Evolutionary conservation across 2,888 invertebrate species (phyloP).

Genomic region (Malachius bipustulatus): DNA sequence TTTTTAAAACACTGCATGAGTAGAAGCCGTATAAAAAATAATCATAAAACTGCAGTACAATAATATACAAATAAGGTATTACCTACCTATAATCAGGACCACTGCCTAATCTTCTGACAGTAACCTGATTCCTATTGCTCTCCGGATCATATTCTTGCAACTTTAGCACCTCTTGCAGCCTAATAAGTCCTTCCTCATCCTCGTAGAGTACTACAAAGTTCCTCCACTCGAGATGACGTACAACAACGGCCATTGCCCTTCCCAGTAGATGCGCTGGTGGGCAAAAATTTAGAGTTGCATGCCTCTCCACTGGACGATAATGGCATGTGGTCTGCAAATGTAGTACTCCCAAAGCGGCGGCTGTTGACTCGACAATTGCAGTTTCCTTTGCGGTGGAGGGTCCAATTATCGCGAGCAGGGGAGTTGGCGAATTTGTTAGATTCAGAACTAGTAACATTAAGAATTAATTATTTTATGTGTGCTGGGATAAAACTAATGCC

Average conservation of each 20-base stretch:
- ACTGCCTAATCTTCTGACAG: conserved; percentile 48
- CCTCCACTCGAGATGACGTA: conserved; percentile 61
- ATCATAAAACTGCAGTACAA: too few species aligned
- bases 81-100: conserved; percentile 23
- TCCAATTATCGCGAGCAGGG: conserved; percentile 73
- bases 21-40: too few species aligned
- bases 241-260: conserved; percentile 52
- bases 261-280: conserved; percentile 57
- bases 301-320: conserved; percentile 15
- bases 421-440: conserved; percentile 40
- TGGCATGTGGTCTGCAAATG: conserved; percentile 64
- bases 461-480: too few species aligned
- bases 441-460: too few species aligned
- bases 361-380: conserved; percentile 70
- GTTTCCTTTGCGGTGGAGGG: conserved; percentile 55
- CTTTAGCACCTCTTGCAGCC: conserved; percentile 70
- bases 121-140: conserved; percentile 47
- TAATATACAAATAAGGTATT: too few species aligned
- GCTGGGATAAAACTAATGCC: too few species aligned
- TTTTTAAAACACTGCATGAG: too few species aligned
- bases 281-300: conserved; percentile 48
- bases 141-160: conserved; percentile 41
- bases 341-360: conserved; percentile 74
- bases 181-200: conserved; percentile 57
- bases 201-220: conserved; percentile 71